Base-by-base conservation (phyloP, 2,888 invertebrate species). In the Pachliopta kotzebuea region DNA sequence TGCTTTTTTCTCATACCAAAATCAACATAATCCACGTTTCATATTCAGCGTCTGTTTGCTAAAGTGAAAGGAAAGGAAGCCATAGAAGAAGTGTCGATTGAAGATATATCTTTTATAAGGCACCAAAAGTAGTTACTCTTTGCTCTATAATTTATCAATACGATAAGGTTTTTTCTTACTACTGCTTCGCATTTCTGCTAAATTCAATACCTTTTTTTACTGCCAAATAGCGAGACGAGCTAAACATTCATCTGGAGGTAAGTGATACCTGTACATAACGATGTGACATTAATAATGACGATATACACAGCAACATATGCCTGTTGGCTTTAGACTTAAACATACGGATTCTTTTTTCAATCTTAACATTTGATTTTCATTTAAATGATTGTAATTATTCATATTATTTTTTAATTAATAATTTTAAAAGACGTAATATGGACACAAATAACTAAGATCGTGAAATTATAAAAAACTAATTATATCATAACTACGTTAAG, bases 21-120 rank as follows among this genome's bases (percentile, higher is more conserved):
- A 84, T 86, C 84, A 86, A 85, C 83, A 83, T 85, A 85, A 85
- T 82, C 79, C 79, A 72, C 71, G 71, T 78, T 81, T 85, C 78
- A 80, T 81, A 80, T 86, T 81, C 81, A 81, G 75, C 79, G 76
- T 72, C 70, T 67, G 62, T 73, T 70, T 71, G 55, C 71, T 73
- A 72, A 78, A 73, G 78, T 79, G 76, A 77, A 78, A 72, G 50
- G 76, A 77, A 78, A 72, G 50, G 65, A 58, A 57, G 31, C 54
- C 58, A 55, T 59, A 62, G 54, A 55, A 55, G 71, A 55, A 55
- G 71, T 69, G 72, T 69, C 68, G 66, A 65, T 65, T 62, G 67
- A 60, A 67, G 64, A 66, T 67, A 68, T 67, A 65, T 60, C 68
- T 67, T 68, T 24, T 45, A 14, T 60, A 31, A 14, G 11, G 31